Base-by-base conservation (phyloP, 1,140 invertebrate species). In the Scaptomyza graminum region DNA sequence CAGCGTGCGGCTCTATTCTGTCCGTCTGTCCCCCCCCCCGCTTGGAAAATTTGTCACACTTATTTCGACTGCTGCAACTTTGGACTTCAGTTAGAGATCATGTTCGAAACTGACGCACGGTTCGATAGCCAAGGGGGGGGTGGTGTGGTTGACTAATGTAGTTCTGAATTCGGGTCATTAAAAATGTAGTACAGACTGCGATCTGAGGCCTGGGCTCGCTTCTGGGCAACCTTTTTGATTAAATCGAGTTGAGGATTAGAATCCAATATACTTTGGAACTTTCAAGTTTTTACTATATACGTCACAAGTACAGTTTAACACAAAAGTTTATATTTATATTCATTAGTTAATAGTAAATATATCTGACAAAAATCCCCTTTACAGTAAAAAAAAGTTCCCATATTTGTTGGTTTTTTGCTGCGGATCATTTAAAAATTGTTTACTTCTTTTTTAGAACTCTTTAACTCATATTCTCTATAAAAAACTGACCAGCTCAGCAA, bases 181-280 rank as follows among this genome's bases (percentile, higher is more conserved):
- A 67, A 72, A 47, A 62, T 46, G 34, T 28, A 28, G 18, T 47
- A 47, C 41, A 22, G 43, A 52, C 18, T 28, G 31, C 46, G 57
- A n/a, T 44, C 5, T n/a, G 11, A 43, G 43, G 22, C 70, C 73
- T 76, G 76, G 76, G 69, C 81, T 85, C 76, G 81, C 74, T 76
- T 81, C 80, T 64, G 5, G 64, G 34, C 65, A 68, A 46, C 62
- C 70, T 84, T 57, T 59, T 41, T 16, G 44, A 56, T 56, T 54
- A 50, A 56, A 63, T 60, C 84, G 64, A 76, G 67, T 37, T 52
- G 11, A 34, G 37, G 37, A n/a, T 64, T 37, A 52, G n/a, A n/a
- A 12, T 7, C 11, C 56, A 56, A 34, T 68, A 50, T 64, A 84
- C 76, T 84, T 43, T 56, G 61, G 81, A 12, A 39, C 37, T 39